Percentiles rank a stretch among this genome's conserved stretches.
Conservation (phyloP, 2,797 vertebrate genomes). For the Oreochromis grahami region DNA sequence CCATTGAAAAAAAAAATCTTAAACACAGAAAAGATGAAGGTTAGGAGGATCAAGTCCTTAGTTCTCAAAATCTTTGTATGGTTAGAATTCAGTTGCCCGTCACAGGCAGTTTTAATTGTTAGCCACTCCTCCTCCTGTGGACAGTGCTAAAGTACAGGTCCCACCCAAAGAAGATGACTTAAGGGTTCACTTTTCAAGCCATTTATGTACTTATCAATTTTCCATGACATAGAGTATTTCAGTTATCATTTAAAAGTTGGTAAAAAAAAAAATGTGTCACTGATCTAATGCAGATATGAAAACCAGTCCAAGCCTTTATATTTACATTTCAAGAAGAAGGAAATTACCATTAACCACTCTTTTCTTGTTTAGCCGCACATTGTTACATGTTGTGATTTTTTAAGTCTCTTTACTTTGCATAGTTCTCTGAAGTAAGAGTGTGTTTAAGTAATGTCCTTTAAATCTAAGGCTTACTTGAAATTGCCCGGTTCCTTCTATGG, state of each 20-base stretch:
- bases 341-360: not conserved
- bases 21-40: not conserved
- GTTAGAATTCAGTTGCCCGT: not conserved
- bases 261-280: not conserved
- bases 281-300: not conserved
- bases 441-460: not conserved
- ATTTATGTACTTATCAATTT: not conserved
- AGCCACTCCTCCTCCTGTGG: constrained; percentile 21
- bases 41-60: too few species aligned
- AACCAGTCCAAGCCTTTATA: not conserved
- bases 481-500: not conserved
- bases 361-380: not conserved
- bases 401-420: not conserved
- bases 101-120: constrained; percentile 12
- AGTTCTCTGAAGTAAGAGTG: not conserved
- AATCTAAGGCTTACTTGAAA: not conserved
- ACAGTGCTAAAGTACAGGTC: not conserved
- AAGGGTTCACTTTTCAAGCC: not conserved
- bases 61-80: not conserved
- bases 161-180: not conserved
- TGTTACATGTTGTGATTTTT: not conserved
- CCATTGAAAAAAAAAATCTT: constrained; percentile 2
- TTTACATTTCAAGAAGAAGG: not conserved
- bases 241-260: not conserved
- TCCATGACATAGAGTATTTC: not conserved